Evolutionary conservation across 2,113 vertebrate species (phyloP), one percentile per base, ranked within the genome.

Genomic region (Eptesicus fuscus): DNA sequence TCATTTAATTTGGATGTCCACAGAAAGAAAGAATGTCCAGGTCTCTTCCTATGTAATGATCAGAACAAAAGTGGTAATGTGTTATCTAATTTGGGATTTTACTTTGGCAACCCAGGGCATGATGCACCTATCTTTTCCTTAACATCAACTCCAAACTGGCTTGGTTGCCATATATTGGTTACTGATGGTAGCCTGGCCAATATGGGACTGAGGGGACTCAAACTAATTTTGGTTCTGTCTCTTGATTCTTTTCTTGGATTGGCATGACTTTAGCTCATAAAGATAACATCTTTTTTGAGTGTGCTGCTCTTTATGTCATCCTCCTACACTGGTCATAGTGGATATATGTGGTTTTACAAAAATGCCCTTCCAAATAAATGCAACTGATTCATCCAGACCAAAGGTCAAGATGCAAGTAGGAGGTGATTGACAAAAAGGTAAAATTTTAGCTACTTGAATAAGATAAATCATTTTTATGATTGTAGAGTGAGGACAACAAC

Each of bases 31-130:
- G 63, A 9, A 86, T 56, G 76, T 63, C 12, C 14, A 84, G 16
- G 14, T 1, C 0, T 47, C 28, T 67, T 69, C 37, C 20, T 70
- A 93, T 13, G 17, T 42, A 61, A 35, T 61, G 28, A 84, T 63
- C 14, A 17, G 4, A 63, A 82, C 4, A 93, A 70, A 90, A 53
- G 8, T 35, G 30, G 2, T 82, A 7, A 8, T 22, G 61, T 47
- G 20, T 20, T 44, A 44, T 4, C 3, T 11, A 73, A 51, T 28
- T 14, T 89, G 14, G 5, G 9, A 73, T 77, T 35, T 40, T 37
- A 47, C 0, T 14, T 7, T 11, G 3, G 40, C 12, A 71, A 20
- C 0, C 0, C 1, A 80, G 30, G 22, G 3, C 6, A 28, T n/a
- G 9, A 65, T 37, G 18, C 10, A 10, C 17, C 22, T 40, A 70